Base-by-base conservation (phyloP, 1,140 invertebrate genomes). In the Gonatopus flavifemur region DNA sequence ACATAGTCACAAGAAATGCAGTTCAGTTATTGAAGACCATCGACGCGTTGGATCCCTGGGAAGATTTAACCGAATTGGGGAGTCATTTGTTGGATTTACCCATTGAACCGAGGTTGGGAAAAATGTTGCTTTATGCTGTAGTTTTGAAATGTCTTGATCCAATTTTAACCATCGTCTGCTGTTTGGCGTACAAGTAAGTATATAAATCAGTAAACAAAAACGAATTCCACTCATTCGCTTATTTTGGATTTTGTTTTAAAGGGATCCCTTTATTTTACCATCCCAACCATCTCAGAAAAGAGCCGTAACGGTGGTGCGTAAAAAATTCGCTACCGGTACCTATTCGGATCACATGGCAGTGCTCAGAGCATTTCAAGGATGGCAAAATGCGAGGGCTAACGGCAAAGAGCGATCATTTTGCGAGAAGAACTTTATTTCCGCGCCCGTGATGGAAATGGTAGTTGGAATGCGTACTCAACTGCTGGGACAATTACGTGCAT, bases 141-240 rank as follows among this genome's bases (percentile, higher is more conserved):
- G 85, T 96, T 3, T 81, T 98, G 21, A 94, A 94, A 70, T 98
- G 96, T 70, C 74, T 98, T 2, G 94, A 98, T 80, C 96, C 96
- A 4, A 83, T 98, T 19, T 74, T 98, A 18, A 98, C 94, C 0
- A 90, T 98, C 37, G 93, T 93, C 9, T 91, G 93, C 67, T 84
- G 86, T 32, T 77, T 98, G 43, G 85, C 89, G 1, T 87, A 93
- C 62, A 88, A 88, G 78, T 89, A 84, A 72, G 82, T 82, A 40
- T 81, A n/a, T 13, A 36, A n/a, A 36, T 36, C 5, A 18, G 5
- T 18, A 7, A 36, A 13, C 8, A 36, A 8, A n/a, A n/a, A n/a
- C n/a, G n/a, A n/a, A n/a, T n/a, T n/a, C n/a, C n/a, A n/a, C n/a
- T n/a, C n/a, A n/a, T n/a, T n/a, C n/a, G n/a, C n/a, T n/a, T 18